A percentile compares a stretch with the other conserved stretches of the same genome.
phyloP scores from a whole-genome alignment of 2,797 vertebrate genomes.

The Gouania willdenowi region DNA sequence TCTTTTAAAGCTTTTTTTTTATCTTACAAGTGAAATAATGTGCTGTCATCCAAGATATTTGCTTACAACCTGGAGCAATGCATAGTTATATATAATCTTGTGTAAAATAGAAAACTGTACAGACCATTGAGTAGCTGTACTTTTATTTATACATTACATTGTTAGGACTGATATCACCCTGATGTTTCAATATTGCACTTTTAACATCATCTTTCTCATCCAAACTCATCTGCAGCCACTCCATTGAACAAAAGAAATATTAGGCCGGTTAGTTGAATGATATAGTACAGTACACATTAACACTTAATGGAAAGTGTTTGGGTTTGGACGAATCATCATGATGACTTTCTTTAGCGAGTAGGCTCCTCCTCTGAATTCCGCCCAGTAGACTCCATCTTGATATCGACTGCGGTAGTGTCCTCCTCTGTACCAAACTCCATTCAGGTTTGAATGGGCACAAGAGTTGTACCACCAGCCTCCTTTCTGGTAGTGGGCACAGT shows the following conservation, averaged over 20 bases:
- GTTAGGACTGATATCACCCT: constrained; percentile 6
- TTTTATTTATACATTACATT: not conserved
- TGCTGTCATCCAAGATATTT: constrained; percentile 6
- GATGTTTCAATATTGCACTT: constrained; percentile 56
- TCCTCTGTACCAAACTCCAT: constrained; percentile 96
- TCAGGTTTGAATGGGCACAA: constrained; percentile 96
- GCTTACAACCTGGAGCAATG: constrained; percentile 30
- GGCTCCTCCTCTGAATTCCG: constrained; percentile 95
- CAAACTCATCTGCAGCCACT: constrained; percentile 1
- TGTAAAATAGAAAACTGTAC: not conserved
- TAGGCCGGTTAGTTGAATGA: constrained; percentile 4
- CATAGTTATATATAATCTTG: constrained; percentile 7
- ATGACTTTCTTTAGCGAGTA: constrained; percentile 91
- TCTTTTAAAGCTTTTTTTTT: constrained; percentile 7
- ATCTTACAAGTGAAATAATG: constrained; percentile 7
- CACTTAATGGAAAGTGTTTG: constrained; percentile 91
- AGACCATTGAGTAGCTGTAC: constrained; percentile 7
- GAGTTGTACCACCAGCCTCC: constrained; percentile 99
- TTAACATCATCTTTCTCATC: constrained; percentile 14
- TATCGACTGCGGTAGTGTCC: constrained; percentile 97
- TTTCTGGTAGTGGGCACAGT: constrained; percentile 98
- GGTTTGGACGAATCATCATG: constrained; percentile 96
- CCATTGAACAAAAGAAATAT: not conserved
- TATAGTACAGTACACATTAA: constrained; percentile 13
- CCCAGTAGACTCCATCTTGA: constrained; percentile 98